Conservation (phyloP, 1,140 invertebrate genomes). For the Triops longicaudatus region DNA sequence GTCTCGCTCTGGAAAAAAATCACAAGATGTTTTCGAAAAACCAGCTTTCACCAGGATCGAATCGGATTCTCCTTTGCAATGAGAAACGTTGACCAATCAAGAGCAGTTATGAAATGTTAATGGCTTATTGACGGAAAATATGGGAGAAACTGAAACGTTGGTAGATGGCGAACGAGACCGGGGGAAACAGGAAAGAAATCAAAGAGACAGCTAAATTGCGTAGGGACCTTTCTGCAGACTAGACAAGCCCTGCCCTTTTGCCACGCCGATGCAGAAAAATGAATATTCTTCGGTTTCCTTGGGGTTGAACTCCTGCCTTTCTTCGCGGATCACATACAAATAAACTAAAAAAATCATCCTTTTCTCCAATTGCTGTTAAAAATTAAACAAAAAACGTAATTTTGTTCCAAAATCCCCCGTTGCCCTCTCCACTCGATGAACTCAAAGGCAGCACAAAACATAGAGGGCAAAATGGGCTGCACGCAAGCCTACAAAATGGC, state of each 20-base stretch:
- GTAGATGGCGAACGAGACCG: not conserved
- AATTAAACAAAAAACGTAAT: not conserved
- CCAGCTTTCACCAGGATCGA: conserved; percentile 11
- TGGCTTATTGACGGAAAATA: too few relatives aligned
- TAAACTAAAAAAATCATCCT: not conserved
- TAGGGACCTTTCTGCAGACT: conserved; percentile 11
- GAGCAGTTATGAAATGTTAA: not conserved
- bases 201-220: conserved; percentile 1
- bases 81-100: not conserved
- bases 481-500: not conserved
- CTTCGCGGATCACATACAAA: not conserved
- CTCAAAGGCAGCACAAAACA: conserved; percentile 12
- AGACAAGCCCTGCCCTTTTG: conserved; percentile 14
- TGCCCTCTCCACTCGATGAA: not conserved
- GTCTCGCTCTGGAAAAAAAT: not conserved
- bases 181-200: not conserved
- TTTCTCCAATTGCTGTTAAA: not conserved
- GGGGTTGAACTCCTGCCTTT: not conserved
- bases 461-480: conserved; percentile 1
- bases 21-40: not conserved
- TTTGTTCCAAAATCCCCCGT: not conserved
- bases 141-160: not conserved
- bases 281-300: not conserved
- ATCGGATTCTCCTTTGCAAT: not conserved
- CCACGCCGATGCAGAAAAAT: conserved; percentile 10